A percentile compares a stretch with the other conserved stretches of the same genome.
These are phyloP conservation scores for Idaea aversata DNA, from an alignment of 2,888 invertebrate species.

Conservation along the genomic window DNA sequence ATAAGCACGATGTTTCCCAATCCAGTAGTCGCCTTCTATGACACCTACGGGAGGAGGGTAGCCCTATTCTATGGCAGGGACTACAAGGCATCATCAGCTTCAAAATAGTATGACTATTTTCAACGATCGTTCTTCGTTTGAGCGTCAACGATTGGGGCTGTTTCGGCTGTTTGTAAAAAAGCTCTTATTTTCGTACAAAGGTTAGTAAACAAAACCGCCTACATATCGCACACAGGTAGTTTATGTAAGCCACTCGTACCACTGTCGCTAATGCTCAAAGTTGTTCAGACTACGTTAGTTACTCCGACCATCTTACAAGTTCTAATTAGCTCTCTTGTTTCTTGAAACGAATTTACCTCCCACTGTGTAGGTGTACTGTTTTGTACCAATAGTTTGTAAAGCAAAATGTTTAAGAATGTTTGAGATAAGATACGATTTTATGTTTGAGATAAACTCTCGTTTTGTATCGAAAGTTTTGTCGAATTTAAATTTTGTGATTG, in stretches of 20 bases:
- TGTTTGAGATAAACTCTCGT: not conserved
- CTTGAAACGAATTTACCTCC: conserved; percentile 41
- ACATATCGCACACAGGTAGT: conserved; percentile 26
- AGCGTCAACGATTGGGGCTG: not conserved
- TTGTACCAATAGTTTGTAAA: conserved; percentile 10
- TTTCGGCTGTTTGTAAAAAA: not conserved
- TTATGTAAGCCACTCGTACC: conserved; percentile 22
- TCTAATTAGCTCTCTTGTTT: conserved; percentile 52
- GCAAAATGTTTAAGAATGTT: not conserved
- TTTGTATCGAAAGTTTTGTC: not conserved
- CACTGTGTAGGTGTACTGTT: conserved; percentile 23
- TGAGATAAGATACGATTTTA: not conserved
- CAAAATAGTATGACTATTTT: too few species aligned
- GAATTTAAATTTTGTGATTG: not conserved
- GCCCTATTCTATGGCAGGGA: too few species aligned
- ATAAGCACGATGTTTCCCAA: too few species aligned
- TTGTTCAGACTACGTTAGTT: conserved; percentile 42
- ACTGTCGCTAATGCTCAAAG: conserved; percentile 28
- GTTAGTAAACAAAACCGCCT: conserved; percentile 6
- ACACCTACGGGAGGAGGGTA: too few species aligned
- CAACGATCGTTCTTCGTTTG: not conserved
- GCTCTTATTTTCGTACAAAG: not conserved
- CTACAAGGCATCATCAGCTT: too few species aligned
- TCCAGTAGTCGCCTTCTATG: too few species aligned
- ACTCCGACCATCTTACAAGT: conserved; percentile 48